Percentiles rank a stretch among this genome's conserved stretches.
phyloP scores from a whole-genome alignment of 23 tunicate genomes.

The Clavelina lepadiformis region DNA sequence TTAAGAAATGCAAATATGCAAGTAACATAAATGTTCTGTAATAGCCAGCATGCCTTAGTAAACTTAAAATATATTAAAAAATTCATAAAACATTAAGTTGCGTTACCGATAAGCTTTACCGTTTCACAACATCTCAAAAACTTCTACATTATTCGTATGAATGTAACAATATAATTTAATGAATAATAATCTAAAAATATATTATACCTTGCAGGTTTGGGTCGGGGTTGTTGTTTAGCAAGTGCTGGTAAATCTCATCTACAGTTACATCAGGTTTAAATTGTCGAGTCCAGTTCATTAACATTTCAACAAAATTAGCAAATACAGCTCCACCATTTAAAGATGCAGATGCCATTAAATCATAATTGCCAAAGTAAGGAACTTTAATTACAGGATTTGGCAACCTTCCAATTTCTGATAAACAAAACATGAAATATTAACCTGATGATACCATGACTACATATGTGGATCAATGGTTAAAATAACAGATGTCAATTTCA shows the following conservation, averaged over 20 bases:
- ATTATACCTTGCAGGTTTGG: neutral
- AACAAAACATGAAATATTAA: neutral
- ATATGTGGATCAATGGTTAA: no score
- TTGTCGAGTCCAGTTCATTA: constrained; percentile 58
- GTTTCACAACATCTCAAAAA: no score
- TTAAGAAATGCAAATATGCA: no score
- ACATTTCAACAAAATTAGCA: constrained; percentile 36
- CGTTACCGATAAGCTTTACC: no score
- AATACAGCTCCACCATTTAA: constrained; percentile 87
- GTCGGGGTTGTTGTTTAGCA: neutral
- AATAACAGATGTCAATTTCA: no score
- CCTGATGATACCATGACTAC: no score
- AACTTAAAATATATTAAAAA: no score
- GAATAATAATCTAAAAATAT: neutral
- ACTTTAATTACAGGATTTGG: constrained; percentile 33
- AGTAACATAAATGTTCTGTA: no score
- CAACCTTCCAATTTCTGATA: neutral
- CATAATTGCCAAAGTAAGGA: constrained; percentile 48
- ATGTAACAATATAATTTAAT: neutral
- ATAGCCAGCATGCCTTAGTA: no score
- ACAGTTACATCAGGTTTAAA: constrained; percentile 54
- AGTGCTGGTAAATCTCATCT: constrained; percentile 45
- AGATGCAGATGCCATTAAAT: constrained; percentile 65
- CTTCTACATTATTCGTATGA: no score
- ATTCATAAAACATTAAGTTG: no score